These are phyloP conservation scores for Crioceris asparagi DNA, from an alignment of 2,888 invertebrate species.

Conservation along the genomic window DNA sequence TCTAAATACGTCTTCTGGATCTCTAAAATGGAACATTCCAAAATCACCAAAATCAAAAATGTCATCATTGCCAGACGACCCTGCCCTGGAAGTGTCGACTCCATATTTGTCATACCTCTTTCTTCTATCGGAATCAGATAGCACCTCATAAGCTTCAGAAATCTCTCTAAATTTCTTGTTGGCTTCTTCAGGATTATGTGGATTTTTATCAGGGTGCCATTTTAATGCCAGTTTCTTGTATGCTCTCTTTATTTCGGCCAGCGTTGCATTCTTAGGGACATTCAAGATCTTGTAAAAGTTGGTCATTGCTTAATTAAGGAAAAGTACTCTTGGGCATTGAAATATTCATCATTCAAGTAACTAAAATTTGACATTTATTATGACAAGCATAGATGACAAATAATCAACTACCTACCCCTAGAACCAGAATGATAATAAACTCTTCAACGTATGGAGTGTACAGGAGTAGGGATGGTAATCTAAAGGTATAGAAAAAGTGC, in stretches of 20 bases:
- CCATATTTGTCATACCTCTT: slow-evolving; percentile 14
- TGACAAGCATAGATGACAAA: too few species aligned
- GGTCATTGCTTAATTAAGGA: too few species aligned
- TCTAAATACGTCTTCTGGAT: slow-evolving; percentile 16
- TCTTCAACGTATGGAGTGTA: too few species aligned
- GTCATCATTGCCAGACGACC: neutral
- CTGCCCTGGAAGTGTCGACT: slow-evolving; percentile 1
- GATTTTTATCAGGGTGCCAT: slow-evolving; percentile 19
- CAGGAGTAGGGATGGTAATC: too few species aligned
- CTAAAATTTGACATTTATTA: too few species aligned
- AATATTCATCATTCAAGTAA: too few species aligned
- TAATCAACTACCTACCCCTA: too few species aligned
- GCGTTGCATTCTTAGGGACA: slow-evolving; percentile 11
- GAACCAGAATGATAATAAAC: too few species aligned
- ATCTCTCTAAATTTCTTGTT: slow-evolving; percentile 15
- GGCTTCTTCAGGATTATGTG: slow-evolving; percentile 14
- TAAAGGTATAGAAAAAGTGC: too few species aligned
- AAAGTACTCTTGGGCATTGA: too few species aligned
- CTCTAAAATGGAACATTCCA: slow-evolving; percentile 10
- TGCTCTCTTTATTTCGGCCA: slow-evolving; percentile 16
- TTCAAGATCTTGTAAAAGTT: slow-evolving; percentile 17
- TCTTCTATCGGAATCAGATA: slow-evolving; percentile 13
- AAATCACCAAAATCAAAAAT: slow-evolving; percentile 2
- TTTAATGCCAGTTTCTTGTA: slow-evolving; percentile 17
- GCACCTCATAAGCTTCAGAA: slow-evolving; percentile 17